These are phyloP conservation scores for Clitarchus hookeri DNA, from an alignment of 2,888 invertebrate species.

Conservation along the genomic window DNA sequence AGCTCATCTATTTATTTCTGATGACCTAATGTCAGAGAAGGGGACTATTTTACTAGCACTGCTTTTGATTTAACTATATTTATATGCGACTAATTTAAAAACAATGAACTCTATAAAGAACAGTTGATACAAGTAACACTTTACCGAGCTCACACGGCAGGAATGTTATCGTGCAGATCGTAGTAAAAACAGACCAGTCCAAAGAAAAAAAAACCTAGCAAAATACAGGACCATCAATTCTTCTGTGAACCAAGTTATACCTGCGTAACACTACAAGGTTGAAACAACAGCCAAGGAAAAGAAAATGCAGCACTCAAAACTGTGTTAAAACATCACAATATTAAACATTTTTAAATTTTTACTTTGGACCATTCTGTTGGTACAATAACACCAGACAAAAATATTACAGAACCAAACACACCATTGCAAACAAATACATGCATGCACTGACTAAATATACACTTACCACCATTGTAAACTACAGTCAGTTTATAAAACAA, in stretches of 20 bases:
- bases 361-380: background rate
- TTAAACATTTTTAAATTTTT: background rate
- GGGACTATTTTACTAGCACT: background rate
- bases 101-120: background rate
- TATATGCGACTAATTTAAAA: background rate
- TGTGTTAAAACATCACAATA: background rate
- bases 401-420: background rate
- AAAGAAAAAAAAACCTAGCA: background rate
- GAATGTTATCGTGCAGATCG: background rate
- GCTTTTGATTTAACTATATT: background rate
- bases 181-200: background rate
- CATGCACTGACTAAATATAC: background rate
- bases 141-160: background rate
- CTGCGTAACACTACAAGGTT: too few relatives aligned
- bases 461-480: background rate
- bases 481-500: too few relatives aligned
- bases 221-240: background rate
- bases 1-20: background rate
- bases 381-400: background rate
- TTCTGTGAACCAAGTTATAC: background rate
- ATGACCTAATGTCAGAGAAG: background rate
- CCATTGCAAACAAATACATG: background rate
- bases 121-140: background rate
- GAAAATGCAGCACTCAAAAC: background rate
- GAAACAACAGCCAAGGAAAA: background rate